These are phyloP conservation scores for Arge pagana DNA, from an alignment of 2,888 invertebrate genomes.

Conservation along the genomic window DNA sequence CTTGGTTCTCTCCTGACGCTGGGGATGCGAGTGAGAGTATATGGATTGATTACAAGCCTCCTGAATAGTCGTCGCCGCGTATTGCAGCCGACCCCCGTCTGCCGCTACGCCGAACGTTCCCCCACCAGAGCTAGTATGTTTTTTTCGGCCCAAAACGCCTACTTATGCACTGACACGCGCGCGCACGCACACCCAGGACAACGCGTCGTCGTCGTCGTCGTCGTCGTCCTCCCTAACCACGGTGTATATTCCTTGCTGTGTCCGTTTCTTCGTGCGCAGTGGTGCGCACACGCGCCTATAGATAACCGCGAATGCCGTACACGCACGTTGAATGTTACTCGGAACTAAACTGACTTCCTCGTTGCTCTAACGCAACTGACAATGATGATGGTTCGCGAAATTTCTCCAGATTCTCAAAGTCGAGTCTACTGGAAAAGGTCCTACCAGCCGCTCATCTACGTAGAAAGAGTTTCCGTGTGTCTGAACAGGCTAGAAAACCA, in stretches of 20 bases:
- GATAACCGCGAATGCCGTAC: too few species aligned
- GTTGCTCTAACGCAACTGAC: too few species aligned
- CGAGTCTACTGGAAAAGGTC: background rate
- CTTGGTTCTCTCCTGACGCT: slow-evolving; percentile 20
- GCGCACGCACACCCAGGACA: slow-evolving; percentile 21
- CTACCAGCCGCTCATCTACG: too few species aligned
- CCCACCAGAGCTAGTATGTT: slow-evolving; percentile 10
- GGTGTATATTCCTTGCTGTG: slow-evolving; percentile 9
- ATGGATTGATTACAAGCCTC: slow-evolving; percentile 31
- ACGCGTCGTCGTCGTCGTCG: background rate
- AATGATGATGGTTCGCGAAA: too few species aligned
- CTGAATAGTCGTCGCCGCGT: slow-evolving; percentile 26
- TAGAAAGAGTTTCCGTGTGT: background rate
- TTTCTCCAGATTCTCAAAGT: too few species aligned
- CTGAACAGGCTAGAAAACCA: background rate
- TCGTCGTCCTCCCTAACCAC: slow-evolving; percentile 7
- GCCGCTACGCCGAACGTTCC: too few species aligned
- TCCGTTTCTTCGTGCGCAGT: too few species aligned
- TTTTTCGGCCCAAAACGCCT: slow-evolving; percentile 35
- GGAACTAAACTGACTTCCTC: too few species aligned
- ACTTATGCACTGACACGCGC: slow-evolving; percentile 27
- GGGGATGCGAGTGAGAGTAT: slow-evolving; percentile 24
- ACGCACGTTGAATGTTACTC: too few species aligned
- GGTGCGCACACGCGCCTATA: too few species aligned
- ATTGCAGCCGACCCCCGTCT: slow-evolving; percentile 25